These are phyloP conservation scores for Ranitomeya variabilis DNA, from an alignment of 2,113 vertebrate genomes.

Conservation along the genomic window DNA sequence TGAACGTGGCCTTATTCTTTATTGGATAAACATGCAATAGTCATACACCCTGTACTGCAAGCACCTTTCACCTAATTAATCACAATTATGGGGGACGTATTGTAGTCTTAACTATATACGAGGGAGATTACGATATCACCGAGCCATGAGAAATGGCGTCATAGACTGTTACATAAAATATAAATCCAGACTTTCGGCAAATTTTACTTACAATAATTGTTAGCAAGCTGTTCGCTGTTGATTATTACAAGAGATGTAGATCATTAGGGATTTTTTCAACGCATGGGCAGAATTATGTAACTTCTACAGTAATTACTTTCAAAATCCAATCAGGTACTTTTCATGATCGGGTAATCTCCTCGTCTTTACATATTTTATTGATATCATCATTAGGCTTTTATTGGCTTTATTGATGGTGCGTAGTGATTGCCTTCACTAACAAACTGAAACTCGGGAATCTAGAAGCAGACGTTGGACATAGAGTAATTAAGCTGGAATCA, in stretches of 20 bases:
- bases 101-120: not conserved
- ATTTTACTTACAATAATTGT: not conserved
- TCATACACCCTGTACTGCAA: not conserved
- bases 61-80: not conserved
- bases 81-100: not conserved
- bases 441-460: not conserved
- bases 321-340: not conserved
- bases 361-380: constrained; percentile 17
- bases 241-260: not conserved
- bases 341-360: not conserved
- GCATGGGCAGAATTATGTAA: not conserved
- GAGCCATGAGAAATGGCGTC: not conserved
- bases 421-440: not conserved
- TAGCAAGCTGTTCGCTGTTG: not conserved
- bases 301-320: not conserved
- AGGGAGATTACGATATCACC: not conserved
- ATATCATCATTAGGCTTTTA: constrained; percentile 17
- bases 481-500: constrained; percentile 40
- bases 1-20: not conserved
- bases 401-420: constrained; percentile 24
- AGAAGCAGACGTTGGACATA: not conserved
- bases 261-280: not conserved
- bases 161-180: not conserved
- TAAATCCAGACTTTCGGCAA: not conserved
- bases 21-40: not conserved